phyloP scores from a whole-genome alignment of 2,113 vertebrate species.

The Vireo altiloquus region DNA sequence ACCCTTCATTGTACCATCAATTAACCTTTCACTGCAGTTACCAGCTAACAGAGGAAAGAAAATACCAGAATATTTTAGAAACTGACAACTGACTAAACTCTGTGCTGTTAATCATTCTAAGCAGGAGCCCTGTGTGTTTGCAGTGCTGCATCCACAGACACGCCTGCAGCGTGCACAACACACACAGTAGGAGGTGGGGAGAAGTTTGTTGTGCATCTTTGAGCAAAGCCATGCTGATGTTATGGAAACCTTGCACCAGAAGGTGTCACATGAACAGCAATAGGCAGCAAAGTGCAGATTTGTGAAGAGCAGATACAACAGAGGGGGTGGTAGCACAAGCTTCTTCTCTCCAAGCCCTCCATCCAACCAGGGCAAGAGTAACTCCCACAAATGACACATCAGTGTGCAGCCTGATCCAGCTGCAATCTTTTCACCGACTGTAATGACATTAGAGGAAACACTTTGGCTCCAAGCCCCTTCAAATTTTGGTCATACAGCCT shows the following conservation, averaged over 20 bases:
- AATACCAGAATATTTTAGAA: not conserved
- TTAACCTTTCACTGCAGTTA: conserved; percentile 20
- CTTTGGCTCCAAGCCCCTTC: not conserved
- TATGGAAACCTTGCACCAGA: not conserved
- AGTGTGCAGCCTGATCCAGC: not conserved
- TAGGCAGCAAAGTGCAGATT: not conserved
- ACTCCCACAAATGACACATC: not conserved
- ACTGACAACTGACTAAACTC: not conserved
- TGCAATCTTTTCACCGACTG: not conserved
- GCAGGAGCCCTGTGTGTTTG: not conserved
- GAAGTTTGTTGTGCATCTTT: not conserved
- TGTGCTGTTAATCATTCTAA: not conserved
- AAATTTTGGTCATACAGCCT: not conserved
- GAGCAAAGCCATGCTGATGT: not conserved
- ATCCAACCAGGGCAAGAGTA: not conserved
- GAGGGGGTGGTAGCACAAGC: not conserved
- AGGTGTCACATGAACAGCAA: not conserved
- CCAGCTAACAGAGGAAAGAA: not conserved
- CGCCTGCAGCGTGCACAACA: not conserved
- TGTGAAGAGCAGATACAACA: not conserved
- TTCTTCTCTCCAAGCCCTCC: not conserved
- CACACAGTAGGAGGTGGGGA: not conserved
- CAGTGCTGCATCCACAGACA: not conserved
- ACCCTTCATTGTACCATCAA: conserved; percentile 28
- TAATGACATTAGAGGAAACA: not conserved